Conservation (phyloP, 2,888 invertebrate species). For the Lamellibrachia columna region DNA sequence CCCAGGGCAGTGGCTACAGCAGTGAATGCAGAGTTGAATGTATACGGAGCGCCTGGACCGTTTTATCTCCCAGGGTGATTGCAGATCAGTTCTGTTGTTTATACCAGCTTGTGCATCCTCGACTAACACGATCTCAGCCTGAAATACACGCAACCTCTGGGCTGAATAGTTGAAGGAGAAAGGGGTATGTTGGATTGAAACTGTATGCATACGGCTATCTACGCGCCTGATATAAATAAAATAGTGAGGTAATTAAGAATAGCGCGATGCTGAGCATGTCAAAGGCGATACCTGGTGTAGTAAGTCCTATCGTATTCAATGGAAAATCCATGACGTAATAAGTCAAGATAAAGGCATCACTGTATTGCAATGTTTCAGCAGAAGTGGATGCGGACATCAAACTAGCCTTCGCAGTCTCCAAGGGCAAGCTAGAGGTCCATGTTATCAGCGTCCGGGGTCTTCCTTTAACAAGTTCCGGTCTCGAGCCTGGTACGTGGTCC, state of each 20-base stretch:
- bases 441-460: conserved; percentile 79
- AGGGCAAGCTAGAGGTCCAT: conserved; percentile 91
- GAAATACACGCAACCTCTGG: no score
- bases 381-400: conserved; percentile 77
- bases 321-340: not conserved
- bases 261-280: no score
- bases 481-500: conserved; percentile 70
- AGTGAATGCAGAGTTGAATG: no score
- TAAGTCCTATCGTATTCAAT: not conserved
- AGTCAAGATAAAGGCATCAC: not conserved
- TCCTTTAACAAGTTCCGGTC: conserved; percentile 76
- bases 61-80: no score
- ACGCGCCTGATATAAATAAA: no score
- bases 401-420: conserved; percentile 87
- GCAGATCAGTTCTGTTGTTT: no score
- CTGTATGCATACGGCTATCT: not conserved
- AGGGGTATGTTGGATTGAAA: not conserved
- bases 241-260: no score
- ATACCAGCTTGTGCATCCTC: no score
- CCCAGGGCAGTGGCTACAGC: no score
- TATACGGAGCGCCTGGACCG: no score
- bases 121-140: no score
- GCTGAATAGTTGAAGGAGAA: no score
- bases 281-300: not conserved
- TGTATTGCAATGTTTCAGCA: not conserved